phyloP scores from a whole-genome alignment of 2,888 invertebrate genomes.

The Eurytoma adleriae region DNA sequence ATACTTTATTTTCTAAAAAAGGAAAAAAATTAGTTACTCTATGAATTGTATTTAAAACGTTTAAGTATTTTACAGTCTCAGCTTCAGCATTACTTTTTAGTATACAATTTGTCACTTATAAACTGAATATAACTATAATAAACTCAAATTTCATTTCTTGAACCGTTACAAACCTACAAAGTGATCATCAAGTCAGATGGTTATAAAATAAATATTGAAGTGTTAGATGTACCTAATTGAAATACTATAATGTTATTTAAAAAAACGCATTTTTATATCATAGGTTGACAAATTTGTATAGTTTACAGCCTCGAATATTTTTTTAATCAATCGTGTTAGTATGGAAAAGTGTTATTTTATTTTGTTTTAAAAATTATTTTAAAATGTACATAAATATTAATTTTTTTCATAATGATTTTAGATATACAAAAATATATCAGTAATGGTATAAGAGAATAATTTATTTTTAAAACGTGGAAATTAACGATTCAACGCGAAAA shows the following conservation, averaged over 20 bases:
- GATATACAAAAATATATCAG: constrained; percentile 22
- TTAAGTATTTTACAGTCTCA: constrained; percentile 12
- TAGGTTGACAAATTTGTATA: constrained; percentile 67
- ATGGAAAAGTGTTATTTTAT: constrained; percentile 3
- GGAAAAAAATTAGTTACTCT: neutral
- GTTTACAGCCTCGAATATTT: constrained; percentile 68
- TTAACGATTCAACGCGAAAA: constrained; percentile 57
- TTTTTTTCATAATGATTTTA: neutral
- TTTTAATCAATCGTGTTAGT: constrained; percentile 49
- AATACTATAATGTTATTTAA: constrained; percentile 67
- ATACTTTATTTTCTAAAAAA: neutral
- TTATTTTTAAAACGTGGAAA: constrained; percentile 34
- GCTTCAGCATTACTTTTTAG: constrained; percentile 48
- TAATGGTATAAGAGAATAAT: constrained; percentile 12
- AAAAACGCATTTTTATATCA: constrained; percentile 68
- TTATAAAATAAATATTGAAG: constrained; percentile 61
- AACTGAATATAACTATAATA: constrained; percentile 46
- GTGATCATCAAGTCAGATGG: constrained; percentile 48
- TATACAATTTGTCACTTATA: constrained; percentile 53
- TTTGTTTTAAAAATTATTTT: constrained; percentile 15
- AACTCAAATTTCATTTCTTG: constrained; percentile 38
- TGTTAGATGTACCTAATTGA: constrained; percentile 64
- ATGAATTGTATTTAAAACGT: neutral
- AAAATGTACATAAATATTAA: neutral
- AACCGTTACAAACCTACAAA: constrained; percentile 36